Conservation (phyloP, 2,113 vertebrate genomes). For the Colossoma macropomum region DNA sequence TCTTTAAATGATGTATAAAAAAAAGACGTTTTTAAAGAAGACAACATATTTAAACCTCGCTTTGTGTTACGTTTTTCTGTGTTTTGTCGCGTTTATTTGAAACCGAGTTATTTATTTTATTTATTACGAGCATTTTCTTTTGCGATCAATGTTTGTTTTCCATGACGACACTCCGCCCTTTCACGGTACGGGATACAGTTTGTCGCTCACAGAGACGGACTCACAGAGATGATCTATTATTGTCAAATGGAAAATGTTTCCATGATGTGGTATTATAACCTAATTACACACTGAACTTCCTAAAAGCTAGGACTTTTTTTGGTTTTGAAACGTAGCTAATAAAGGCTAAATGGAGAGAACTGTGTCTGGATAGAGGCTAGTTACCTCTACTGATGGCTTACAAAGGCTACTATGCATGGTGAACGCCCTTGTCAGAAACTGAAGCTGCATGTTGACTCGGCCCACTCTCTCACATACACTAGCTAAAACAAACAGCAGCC, state of each 20-base stretch:
- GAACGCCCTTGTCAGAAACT: slow-evolving; percentile 52
- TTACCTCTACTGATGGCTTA: slow-evolving; percentile 15
- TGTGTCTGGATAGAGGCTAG: background rate
- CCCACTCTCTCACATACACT: slow-evolving; percentile 60
- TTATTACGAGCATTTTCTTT: slow-evolving; percentile 74
- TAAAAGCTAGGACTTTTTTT: slow-evolving; percentile 33
- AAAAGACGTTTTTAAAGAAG: slow-evolving; percentile 62
- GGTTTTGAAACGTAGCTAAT: slow-evolving; percentile 26
- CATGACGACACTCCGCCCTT: background rate
- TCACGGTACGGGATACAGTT: slow-evolving; percentile 28
- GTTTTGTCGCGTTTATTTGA: slow-evolving; percentile 61
- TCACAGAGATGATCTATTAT: slow-evolving; percentile 19
- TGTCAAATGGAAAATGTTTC: slow-evolving; percentile 58
- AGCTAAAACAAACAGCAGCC: slow-evolving; percentile 28
- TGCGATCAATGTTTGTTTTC: slow-evolving; percentile 56
- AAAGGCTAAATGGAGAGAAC: slow-evolving; percentile 34
- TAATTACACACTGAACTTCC: slow-evolving; percentile 48
- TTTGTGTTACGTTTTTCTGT: slow-evolving; percentile 53
- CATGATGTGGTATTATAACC: slow-evolving; percentile 48
- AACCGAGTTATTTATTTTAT: slow-evolving; percentile 77
- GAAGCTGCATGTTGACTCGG: slow-evolving; percentile 72
- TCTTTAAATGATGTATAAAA: slow-evolving; percentile 64
- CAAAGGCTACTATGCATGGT: slow-evolving; percentile 51
- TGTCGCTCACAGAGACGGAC: background rate
- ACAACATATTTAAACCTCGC: slow-evolving; percentile 52